These are phyloP conservation scores for Furcifer pardalis DNA, from an alignment of 2,797 vertebrate species.

Conservation along the genomic window DNA sequence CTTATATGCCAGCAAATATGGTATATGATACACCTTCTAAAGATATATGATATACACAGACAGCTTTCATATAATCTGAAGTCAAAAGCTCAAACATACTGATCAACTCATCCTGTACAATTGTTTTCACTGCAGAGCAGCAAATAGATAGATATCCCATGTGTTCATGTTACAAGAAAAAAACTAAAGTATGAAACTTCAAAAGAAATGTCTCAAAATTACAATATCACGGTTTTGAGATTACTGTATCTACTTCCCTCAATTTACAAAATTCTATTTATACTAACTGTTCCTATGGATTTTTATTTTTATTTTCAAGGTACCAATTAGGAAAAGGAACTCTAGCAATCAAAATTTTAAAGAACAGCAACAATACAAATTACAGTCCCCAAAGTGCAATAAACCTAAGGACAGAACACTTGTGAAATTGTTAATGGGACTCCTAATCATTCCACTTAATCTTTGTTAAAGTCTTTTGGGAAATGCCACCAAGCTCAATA, in stretches of 20 bases:
- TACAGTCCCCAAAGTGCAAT: background rate
- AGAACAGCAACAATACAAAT: background rate
- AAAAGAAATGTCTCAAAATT: background rate
- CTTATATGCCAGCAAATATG: too few relatives aligned
- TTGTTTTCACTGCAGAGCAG: background rate
- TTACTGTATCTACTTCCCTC: background rate
- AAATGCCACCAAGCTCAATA: background rate
- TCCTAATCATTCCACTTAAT: background rate
- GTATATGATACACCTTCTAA: background rate
- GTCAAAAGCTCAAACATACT: background rate
- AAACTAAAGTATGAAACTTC: background rate
- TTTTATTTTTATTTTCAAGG: background rate
- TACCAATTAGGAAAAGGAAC: background rate
- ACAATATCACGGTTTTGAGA: background rate
- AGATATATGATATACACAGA: conserved; percentile 10
- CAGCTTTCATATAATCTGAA: background rate
- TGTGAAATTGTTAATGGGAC: conserved; percentile 37
- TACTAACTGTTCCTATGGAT: background rate
- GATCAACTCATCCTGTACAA: background rate
- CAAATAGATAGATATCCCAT: background rate
- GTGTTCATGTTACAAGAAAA: background rate
- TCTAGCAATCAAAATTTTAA: background rate
- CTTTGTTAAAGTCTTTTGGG: background rate
- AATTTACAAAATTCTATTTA: background rate
- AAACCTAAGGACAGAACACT: background rate